Evolutionary conservation across 2,797 vertebrate species (phyloP), one percentile per base, ranked within the genome.

Genomic region (Mormyrops attenuatus): DNA sequence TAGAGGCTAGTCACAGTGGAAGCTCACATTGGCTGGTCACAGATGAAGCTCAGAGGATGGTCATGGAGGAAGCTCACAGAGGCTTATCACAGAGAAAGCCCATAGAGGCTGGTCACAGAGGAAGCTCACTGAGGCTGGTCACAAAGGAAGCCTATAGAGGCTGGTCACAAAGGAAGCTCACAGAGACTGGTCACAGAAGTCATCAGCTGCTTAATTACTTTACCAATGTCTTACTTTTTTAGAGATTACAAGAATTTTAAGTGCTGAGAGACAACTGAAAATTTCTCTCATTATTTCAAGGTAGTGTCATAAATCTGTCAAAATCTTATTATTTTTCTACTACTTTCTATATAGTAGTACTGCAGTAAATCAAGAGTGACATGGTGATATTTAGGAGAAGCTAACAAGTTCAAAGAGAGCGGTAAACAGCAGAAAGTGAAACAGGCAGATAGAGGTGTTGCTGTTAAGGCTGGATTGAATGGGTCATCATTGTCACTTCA

Each of bases 401-500:
- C 9, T 30, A 9, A 30, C 8, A 26, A 66, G 60, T 8, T 3
- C 22, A 80, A 80, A 80, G 38, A 44, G 34, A 44, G 73, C 0
- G 1, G 69, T 38, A 22, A 15, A 15, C n/a, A 15, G 69, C 11
- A 26, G 34, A 73, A 73, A 26, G 69, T 11, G 30, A 77, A 47
- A 47, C 0, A 0, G 15, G 20, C 13, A 9, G 77, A 8, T n/a
- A 17, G 38, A 41, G 11, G 38, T 34, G 11, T 38, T 17, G 30
- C 69, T 77, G 69, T 38, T 49, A 84, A 49, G 44, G 41, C 38
- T 22, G 44, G 38, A 84, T 49, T 84, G 80, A 84, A 84, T 49
- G 80, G 41, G 20, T 49, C 80, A 84, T 44, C 80, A 84, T 84
- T 22, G 80, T 84, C 38, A 84, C 80, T 84, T 84, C 80, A 49